Evolutionary conservation across 2,113 vertebrate genomes (phyloP), one percentile per base, ranked within the genome.

Genomic region (Podarcis muralis): DNA sequence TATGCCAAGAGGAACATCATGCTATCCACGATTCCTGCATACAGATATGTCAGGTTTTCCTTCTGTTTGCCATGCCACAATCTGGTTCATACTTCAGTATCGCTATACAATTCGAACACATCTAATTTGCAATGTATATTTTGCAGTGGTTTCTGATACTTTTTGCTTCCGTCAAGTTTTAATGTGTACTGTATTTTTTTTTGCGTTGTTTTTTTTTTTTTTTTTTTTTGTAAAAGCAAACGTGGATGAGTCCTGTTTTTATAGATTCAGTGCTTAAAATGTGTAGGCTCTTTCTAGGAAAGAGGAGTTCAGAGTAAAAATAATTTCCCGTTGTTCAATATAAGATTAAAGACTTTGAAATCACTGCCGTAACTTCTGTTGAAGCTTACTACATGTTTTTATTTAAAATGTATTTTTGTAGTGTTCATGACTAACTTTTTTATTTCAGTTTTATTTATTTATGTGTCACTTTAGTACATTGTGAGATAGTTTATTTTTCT

Each of bases 401-500:
- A 90, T 95, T 95, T 95, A 95, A 95, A 94, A 92, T 93, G 77
- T 93, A 89, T 90, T 95, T 95, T 94, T 95, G 89, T 95, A 95
- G 87, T 57, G 85, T 93, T 92, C 93, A 95, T 96, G 94, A 96
- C 96, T 96, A 97, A 97, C 93, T 94, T 95, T 91, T 94, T 90
- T 92, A 88, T 95, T 93, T 94, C 92, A 81, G n/a, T 90, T 90
- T 53, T 96, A 97, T 97, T 97, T 96, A 96, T 96, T 96, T 96
- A 96, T 96, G 94, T 95, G 94, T 93, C 94, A 95, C 93, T 95
- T 95, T 96, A 96, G 95, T 88, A 92, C 89, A 95, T 95, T 91
- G 62, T 77, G 92, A 95, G 93, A 96, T 93, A 88, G 93, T 97
- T 93, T 97, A 97, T 97, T 97, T 97, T 97, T 96, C 88, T 97